Evolutionary conservation across 1,140 invertebrate species (phyloP).

Genomic region (Pseudomyrmex pallidus): DNA sequence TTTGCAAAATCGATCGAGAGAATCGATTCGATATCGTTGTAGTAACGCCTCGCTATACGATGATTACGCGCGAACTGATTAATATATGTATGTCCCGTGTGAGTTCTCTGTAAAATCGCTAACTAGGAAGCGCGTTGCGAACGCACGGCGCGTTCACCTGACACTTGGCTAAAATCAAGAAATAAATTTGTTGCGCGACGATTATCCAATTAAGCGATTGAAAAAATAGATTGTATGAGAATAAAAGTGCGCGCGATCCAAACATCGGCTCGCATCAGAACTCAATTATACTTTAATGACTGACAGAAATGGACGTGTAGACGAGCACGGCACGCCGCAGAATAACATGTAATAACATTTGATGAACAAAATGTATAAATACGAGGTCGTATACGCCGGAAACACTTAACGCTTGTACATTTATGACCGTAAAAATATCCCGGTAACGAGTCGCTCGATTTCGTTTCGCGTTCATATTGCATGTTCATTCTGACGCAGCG

Average conservation of each 20-base stretch:
- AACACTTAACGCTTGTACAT: constrained; percentile 19
- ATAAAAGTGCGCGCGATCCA: not conserved
- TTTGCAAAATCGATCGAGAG: not conserved
- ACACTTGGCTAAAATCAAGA: constrained; percentile 48
- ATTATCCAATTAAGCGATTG: constrained; percentile 44
- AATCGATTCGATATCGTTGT: constrained; percentile 25
- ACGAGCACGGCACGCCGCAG: constrained; percentile 44
- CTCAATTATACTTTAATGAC: constrained; percentile 57
- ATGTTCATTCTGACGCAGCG: not conserved
- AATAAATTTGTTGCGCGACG: constrained; percentile 17
- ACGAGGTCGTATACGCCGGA: constrained; percentile 2
- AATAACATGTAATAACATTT: constrained; percentile 60
- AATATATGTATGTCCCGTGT: not conserved
- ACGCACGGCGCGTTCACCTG: not conserved
- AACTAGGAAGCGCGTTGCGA: not conserved
- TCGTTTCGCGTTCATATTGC: not conserved
- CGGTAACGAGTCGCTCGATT: not conserved
- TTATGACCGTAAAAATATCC: constrained; percentile 38
- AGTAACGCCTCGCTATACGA: not conserved
- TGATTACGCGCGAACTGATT: constrained; percentile 40
- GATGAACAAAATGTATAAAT: constrained; percentile 53
- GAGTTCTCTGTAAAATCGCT: constrained; percentile 1
- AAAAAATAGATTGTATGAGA: constrained; percentile 16
- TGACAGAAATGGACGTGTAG: constrained; percentile 29
- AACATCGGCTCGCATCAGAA: constrained; percentile 15